Conservation (phyloP, 2,888 invertebrate genomes). For the Oligia latruncula region DNA sequence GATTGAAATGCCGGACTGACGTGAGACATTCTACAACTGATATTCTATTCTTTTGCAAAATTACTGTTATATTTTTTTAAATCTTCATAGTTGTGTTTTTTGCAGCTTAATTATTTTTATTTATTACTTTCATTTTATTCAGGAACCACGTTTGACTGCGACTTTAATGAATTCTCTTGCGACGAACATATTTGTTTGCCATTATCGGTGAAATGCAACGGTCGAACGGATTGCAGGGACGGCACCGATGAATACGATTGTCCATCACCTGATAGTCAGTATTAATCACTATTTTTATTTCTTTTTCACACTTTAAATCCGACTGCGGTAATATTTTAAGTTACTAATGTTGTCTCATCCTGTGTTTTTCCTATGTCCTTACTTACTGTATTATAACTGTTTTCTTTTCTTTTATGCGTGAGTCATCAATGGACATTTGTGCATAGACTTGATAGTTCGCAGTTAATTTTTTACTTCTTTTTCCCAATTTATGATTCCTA, state of each 20-base stretch:
- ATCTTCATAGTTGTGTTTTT: neutral
- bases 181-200: conserved; percentile 89
- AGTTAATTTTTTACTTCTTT: neutral
- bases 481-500: neutral
- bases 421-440: neutral
- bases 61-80: neutral
- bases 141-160: conserved; percentile 74
- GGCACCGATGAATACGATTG: conserved; percentile 82
- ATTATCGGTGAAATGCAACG: conserved; percentile 82
- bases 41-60: neutral
- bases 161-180: conserved; percentile 81
- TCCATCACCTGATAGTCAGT: conserved; percentile 60
- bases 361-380: neutral
- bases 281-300: conserved; percentile 49
- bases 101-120: neutral
- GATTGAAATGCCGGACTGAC: too few relatives aligned
- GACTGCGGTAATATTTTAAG: neutral
- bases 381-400: neutral
- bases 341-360: neutral
- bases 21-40: too few relatives aligned
- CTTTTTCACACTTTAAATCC: neutral
- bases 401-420: neutral
- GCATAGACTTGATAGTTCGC: neutral
- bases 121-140: conserved; percentile 28
- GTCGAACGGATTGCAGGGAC: conserved; percentile 84